A percentile compares a stretch with the other conserved stretches of the same genome.
phyloP scores from a whole-genome alignment of 2,888 invertebrate genomes.

The Drosophila mettleri region DNA sequence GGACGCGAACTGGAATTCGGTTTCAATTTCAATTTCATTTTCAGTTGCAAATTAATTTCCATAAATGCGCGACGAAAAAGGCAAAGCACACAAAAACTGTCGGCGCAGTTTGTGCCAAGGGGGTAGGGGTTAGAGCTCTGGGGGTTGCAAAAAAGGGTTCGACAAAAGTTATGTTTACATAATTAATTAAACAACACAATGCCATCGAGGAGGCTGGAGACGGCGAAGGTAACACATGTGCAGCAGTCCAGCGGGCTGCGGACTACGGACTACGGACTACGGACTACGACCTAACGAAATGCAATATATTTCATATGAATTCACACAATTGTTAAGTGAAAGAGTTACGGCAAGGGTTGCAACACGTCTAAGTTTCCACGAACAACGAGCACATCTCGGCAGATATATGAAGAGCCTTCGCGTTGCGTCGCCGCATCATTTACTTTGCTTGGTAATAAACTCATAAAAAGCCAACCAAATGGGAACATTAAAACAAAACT shows the following conservation, averaged over 20 bases:
- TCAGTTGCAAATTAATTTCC: slow-evolving; percentile 82
- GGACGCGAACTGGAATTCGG: slow-evolving; percentile 21
- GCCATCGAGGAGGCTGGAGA: slow-evolving; percentile 41
- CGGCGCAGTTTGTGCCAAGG: not conserved
- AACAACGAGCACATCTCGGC: slow-evolving; percentile 20
- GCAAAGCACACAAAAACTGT: slow-evolving; percentile 44
- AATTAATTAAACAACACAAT: slow-evolving; percentile 82
- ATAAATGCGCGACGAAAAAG: slow-evolving; percentile 73
- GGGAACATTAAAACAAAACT: slow-evolving; percentile 75
- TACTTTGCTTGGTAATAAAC: slow-evolving; percentile 74
- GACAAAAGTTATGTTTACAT: slow-evolving; percentile 78
- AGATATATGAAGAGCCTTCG: slow-evolving; percentile 28
- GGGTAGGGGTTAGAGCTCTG: not conserved
- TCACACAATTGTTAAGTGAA: slow-evolving; percentile 34
- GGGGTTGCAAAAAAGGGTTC: slow-evolving; percentile 63
- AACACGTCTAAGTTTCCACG: slow-evolving; percentile 13
- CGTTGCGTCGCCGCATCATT: slow-evolving; percentile 51
- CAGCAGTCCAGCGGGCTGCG: slow-evolving; percentile 21
- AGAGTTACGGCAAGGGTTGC: slow-evolving; percentile 48
- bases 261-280: not conserved
- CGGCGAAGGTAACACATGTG: slow-evolving; percentile 50
- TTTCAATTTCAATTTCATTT: slow-evolving; percentile 61
- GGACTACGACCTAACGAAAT: slow-evolving; percentile 21
- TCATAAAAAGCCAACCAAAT: slow-evolving; percentile 71
- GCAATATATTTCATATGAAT: slow-evolving; percentile 56